Percentiles rank a stretch among this genome's conserved stretches.
Evolutionary conservation across 2,797 vertebrate genomes (phyloP).

Genomic region (Crocidura indochinensis): DNA sequence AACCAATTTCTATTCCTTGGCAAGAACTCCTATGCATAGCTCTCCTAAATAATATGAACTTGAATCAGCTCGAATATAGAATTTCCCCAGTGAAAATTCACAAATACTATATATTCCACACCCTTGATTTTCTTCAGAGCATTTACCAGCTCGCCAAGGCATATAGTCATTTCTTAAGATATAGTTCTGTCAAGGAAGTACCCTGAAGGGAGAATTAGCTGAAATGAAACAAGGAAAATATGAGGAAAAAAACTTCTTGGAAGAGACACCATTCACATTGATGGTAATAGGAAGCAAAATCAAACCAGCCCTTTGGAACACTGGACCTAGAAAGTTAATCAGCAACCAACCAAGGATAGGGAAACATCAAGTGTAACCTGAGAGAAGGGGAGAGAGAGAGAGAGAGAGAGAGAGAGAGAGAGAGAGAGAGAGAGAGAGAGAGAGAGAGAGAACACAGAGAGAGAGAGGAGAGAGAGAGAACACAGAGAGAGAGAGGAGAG

Average conservation of each 20-base stretch:
- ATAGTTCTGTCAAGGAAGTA: background rate
- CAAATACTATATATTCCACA: background rate
- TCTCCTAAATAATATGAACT: background rate
- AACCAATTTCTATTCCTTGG: too few relatives aligned
- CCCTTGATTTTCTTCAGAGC: background rate
- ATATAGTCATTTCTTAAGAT: background rate
- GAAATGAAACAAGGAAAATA: background rate
- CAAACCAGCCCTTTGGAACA: background rate
- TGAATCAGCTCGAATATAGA: background rate
- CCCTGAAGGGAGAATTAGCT: background rate
- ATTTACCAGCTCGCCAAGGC: background rate
- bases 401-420: background rate
- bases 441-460: too few relatives aligned
- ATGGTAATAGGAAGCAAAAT: background rate
- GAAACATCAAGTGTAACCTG: background rate
- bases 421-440: background rate
- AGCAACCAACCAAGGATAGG: background rate
- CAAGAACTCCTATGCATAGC: background rate
- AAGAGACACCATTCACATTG: background rate
- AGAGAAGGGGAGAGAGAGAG: background rate
- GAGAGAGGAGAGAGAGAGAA: too few relatives aligned
- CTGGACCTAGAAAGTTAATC: background rate
- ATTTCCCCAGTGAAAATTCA: background rate
- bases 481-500: too few relatives aligned
- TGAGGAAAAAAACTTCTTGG: constrained; percentile 9